A percentile compares a stretch with the other conserved stretches of the same genome.
These are phyloP conservation scores for Torymus tubicola DNA, from an alignment of 2,888 invertebrate genomes.

Conservation along the genomic window DNA sequence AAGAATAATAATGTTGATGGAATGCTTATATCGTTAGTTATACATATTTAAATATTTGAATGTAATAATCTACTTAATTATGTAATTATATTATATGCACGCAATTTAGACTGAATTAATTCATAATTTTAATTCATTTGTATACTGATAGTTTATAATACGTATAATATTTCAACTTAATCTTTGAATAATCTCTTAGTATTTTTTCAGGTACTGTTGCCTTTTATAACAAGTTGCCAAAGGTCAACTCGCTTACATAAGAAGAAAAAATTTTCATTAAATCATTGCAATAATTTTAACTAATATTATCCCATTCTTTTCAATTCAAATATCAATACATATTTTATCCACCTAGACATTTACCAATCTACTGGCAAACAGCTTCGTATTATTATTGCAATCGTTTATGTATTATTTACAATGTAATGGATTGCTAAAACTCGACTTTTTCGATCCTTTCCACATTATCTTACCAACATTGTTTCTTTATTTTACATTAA, in stretches of 20 bases:
- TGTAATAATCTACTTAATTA: neutral
- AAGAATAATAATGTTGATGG: slow-evolving; percentile 25
- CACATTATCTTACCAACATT: neutral
- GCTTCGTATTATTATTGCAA: slow-evolving; percentile 19
- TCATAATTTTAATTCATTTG: neutral
- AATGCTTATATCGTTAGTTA: slow-evolving; percentile 29
- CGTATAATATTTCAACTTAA: slow-evolving; percentile 39
- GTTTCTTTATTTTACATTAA: neutral
- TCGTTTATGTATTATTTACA: slow-evolving; percentile 26
- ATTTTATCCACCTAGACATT: neutral
- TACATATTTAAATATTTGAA: slow-evolving; percentile 10
- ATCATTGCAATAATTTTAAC: slow-evolving; percentile 11
- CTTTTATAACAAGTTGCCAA: slow-evolving; percentile 24
- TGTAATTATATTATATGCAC: slow-evolving; percentile 29
- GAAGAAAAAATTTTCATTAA: neutral
- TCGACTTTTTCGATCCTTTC: neutral
- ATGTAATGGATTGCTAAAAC: neutral
- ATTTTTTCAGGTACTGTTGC: slow-evolving; percentile 53
- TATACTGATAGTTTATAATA: neutral
- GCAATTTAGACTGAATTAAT: slow-evolving; percentile 7
- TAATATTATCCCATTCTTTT: neutral
- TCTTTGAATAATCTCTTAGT: slow-evolving; percentile 35
- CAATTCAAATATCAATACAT: slow-evolving; percentile 1
- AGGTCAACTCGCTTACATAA: slow-evolving; percentile 16
- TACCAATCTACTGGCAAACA: slow-evolving; percentile 20